Evolutionary conservation across 2,113 vertebrate species (phyloP).

Genomic region (Sturnus vulgaris): DNA sequence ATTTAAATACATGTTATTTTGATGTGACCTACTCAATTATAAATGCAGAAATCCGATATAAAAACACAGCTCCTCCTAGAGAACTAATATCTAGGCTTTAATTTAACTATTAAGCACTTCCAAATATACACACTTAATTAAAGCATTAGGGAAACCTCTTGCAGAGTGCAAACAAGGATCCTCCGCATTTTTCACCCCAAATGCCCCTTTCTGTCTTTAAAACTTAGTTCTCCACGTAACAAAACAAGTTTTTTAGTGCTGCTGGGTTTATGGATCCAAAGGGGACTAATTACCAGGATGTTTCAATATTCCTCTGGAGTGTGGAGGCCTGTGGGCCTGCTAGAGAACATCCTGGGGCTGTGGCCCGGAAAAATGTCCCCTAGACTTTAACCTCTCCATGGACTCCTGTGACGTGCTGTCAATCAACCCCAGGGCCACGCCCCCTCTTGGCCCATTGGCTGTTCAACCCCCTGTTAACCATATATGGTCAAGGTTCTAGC

Average conservation of each 20-base stretch:
- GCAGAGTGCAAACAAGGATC: background rate
- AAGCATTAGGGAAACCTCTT: background rate
- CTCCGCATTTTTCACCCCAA: background rate
- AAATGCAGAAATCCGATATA: background rate
- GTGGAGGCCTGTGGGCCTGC: too few relatives aligned
- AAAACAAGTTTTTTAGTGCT: background rate
- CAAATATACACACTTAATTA: slow-evolving; percentile 14
- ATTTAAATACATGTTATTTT: slow-evolving; percentile 33
- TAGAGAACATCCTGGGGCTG: too few relatives aligned
- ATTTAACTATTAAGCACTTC: slow-evolving; percentile 15
- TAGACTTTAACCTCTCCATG: too few relatives aligned
- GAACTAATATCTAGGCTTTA: slow-evolving; percentile 9
- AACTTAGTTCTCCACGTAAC: background rate
- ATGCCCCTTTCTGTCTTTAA: background rate
- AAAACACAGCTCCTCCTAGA: slow-evolving; percentile 34
- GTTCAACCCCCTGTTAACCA: too few relatives aligned
- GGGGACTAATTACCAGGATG: background rate
- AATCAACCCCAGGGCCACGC: too few relatives aligned
- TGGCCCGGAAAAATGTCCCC: too few relatives aligned
- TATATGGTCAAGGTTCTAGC: too few relatives aligned
- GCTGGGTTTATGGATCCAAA: background rate
- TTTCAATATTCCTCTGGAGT: background rate
- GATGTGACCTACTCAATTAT: slow-evolving; percentile 12
- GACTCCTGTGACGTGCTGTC: too few relatives aligned
- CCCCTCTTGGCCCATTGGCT: too few relatives aligned